Base-by-base conservation (phyloP, 2,888 invertebrate genomes). In the Cryptus armator region DNA sequence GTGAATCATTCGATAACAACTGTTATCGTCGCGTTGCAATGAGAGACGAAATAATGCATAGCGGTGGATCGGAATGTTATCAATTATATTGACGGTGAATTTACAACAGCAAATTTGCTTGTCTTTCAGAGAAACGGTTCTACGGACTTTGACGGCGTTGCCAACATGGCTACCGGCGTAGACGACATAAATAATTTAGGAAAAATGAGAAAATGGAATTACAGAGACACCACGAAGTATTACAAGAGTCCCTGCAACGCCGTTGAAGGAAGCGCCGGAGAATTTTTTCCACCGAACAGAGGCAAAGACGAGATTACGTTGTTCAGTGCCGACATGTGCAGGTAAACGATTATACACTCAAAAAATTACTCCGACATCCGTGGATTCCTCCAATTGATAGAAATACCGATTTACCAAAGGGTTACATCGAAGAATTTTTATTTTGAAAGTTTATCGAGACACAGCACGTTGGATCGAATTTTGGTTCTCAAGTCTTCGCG, bases 251-350 rank as follows among this genome's bases (percentile, higher is more conserved):
- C 94, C 19, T 97, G 97, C 91, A 96, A 96, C 56, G 90, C 92
- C 90, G 94, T 98, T 0, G 94, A 95, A 80, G 97, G 97, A 32
- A 97, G 97, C 24, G 96, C 96, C 0, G 98, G 98, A 0, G 98
- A 98, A 94, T 96, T 98, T 91, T 96, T 97, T 92, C 96, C 97
- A 0, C 96, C 96, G 0, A 94, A 96, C 89, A 93, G 96, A 86
- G 94, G 94, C 0, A 96, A 95, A 85, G 94, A 95, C 1, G 94
- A 94, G 32, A 94, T 97, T n/a, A 93, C 94, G 44, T 94, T 97
- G 89, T 97, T 97, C 93, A 95, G 96, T 79, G 95, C 97, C 0
- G 97, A 98, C 91, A 94, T 98, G 88, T 98, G 98, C 93, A 95
- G 97, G 84, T 95, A 94, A 0, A 37, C 56, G 32, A 70, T 84